Evolutionary conservation across 2,797 vertebrate genomes (phyloP).

Genomic region (Acipenser ruthenus): DNA sequence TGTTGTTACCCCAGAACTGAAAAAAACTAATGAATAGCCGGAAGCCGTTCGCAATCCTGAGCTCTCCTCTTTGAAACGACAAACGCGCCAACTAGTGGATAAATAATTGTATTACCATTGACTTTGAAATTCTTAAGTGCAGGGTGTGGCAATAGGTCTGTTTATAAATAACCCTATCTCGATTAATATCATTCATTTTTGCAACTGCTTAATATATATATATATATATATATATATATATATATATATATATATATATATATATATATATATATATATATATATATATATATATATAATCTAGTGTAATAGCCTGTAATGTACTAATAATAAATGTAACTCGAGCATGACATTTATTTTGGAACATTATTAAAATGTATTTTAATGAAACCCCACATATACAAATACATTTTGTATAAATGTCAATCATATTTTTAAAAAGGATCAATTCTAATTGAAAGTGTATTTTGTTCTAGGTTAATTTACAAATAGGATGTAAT

Average conservation of each 20-base stretch:
- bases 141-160: constrained; percentile 26
- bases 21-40: not conserved
- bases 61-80: constrained; percentile 49
- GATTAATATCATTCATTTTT: not conserved
- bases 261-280: no score
- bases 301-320: not conserved
- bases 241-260: not conserved
- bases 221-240: not conserved
- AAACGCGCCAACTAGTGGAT: constrained; percentile 72
- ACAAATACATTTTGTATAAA: no score
- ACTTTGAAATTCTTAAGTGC: not conserved
- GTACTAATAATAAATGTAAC: no score
- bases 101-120: constrained; percentile 31
- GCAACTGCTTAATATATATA: not conserved
- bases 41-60: constrained; percentile 16
- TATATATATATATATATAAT: no score
- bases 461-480: no score
- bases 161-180: constrained; percentile 15
- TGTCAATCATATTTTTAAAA: no score
- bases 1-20: not conserved
- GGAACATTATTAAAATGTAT: no score
- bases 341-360: no score
- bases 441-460: no score
- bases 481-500: no score
- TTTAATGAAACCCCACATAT: no score